Conservation (phyloP, 1,140 invertebrate genomes). For the Ylistrum balloti region DNA sequence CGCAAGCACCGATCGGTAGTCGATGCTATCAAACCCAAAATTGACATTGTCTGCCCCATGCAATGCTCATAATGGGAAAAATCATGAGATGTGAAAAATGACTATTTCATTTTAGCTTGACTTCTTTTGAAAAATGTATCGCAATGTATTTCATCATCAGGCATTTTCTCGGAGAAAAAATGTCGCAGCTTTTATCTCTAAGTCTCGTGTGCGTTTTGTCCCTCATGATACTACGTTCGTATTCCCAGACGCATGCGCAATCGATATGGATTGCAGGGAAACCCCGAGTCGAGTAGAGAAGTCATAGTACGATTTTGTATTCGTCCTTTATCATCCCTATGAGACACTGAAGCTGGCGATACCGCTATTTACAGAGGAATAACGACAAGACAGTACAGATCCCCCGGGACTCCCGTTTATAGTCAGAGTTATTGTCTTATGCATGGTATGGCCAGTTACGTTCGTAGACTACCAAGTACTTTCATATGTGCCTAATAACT, state of each 20-base stretch:
- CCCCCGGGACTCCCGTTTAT: not conserved
- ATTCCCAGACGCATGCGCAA: constrained; percentile 37
- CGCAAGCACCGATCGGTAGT: constrained; percentile 17
- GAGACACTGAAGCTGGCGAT: constrained; percentile 31
- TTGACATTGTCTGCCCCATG: constrained; percentile 37
- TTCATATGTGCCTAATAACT: constrained; percentile 39
- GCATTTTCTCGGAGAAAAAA: not conserved
- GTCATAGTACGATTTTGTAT: constrained; percentile 20
- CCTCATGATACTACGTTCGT: not conserved
- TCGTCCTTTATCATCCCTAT: constrained; percentile 19
- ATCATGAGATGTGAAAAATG: constrained; percentile 39
- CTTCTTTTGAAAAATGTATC: constrained; percentile 39
- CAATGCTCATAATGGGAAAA: constrained; percentile 28
- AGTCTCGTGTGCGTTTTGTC: not conserved
- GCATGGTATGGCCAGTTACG: constrained; percentile 37
- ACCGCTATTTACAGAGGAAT: constrained; percentile 32
- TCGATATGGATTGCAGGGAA: constrained; percentile 16
- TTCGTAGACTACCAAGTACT: constrained; percentile 7
- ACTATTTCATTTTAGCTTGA: constrained; percentile 35
- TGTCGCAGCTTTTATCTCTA: constrained; percentile 25
- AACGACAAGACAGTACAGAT: not conserved
- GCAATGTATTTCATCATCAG: constrained; percentile 13
- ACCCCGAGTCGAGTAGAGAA: not conserved
- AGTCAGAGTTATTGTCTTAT: constrained; percentile 10
- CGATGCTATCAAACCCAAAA: constrained; percentile 33